phyloP scores from a whole-genome alignment of 2,888 invertebrate genomes.

The Crocallis elinguaria region DNA sequence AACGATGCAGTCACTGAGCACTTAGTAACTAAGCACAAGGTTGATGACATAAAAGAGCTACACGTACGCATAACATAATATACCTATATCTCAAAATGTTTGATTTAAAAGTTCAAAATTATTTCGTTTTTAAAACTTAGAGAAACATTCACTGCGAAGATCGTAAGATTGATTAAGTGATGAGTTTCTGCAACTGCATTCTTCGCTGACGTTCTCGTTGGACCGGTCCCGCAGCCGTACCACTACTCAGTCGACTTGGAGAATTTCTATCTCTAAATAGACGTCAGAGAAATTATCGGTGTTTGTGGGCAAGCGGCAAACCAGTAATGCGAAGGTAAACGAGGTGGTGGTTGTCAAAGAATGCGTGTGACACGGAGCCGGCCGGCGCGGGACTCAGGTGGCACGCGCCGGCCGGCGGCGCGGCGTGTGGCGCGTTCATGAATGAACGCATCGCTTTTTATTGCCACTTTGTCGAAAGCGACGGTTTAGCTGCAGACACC shows the following conservation, averaged over 20 bases:
- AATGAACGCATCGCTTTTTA: slow-evolving; percentile 73
- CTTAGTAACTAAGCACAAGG: no score
- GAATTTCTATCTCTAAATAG: slow-evolving; percentile 39
- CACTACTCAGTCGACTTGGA: slow-evolving; percentile 31
- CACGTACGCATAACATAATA: neutral
- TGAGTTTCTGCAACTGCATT: slow-evolving; percentile 40
- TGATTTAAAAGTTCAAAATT: neutral
- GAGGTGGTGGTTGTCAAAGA: slow-evolving; percentile 67
- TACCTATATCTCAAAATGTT: neutral
- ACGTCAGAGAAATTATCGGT: slow-evolving; percentile 39
- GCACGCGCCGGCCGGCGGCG: slow-evolving; percentile 28
- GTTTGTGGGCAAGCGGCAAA: slow-evolving; percentile 42
- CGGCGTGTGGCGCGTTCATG: slow-evolving; percentile 45
- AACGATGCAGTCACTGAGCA: no score
- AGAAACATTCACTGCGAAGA: neutral
- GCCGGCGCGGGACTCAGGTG: slow-evolving; percentile 33
- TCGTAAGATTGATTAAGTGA: slow-evolving; percentile 26
- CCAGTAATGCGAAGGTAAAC: slow-evolving; percentile 54
- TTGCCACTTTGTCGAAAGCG: slow-evolving; percentile 69
- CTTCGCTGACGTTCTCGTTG: slow-evolving; percentile 30
- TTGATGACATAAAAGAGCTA: neutral
- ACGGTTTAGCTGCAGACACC: slow-evolving; percentile 68
- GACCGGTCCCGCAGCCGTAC: slow-evolving; percentile 34
- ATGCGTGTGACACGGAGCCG: slow-evolving; percentile 62
- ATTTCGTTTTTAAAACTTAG: neutral